Evolutionary conservation across 1,140 invertebrate genomes (phyloP), one percentile per base, ranked within the genome.

Genomic region (Idris sp.): DNA sequence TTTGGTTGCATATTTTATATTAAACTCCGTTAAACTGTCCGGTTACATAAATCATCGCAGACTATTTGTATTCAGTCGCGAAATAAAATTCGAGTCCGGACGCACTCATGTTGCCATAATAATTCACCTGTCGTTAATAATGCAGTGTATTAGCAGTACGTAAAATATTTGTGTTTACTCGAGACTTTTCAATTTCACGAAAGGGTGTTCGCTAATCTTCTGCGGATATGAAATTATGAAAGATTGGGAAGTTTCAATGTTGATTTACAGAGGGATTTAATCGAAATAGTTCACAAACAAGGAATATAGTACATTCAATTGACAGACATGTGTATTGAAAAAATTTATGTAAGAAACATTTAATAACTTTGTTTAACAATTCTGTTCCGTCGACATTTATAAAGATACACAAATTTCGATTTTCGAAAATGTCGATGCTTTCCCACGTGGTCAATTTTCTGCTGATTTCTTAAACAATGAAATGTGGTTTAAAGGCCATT

Each of bases 111-210:
- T 8, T 13, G 22, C 19, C 43, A 33, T 54, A 56, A 72, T 64
- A 68, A 64, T 56, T 64, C 62, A 68, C 68, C 58, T 59, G 35
- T 58, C 64, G 44, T 64, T 68, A 62, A 67, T 64, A 44, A 58
- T 49, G 43, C 40, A 35, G 35, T 35, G 22, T 35, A 53, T 61
- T 43, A 74, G 54, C 54, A 40, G 33, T 40, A 51, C 38, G 54
- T 51, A 11, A 10, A 25, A 33, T 28, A 46, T 64, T 69, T n/a
- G n/a, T 58, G 58, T 64, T 26, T 53, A 68, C 8, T 35, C 31
- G 9, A 7, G 58, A 62, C 30, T 74, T 74, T 74, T 68, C 72
- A 69, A 69, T 75, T 59, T 69, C 64, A 64, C 72, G 6, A 30
- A 26, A 58, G 58, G 68, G 62, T 68, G 51, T 36, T 74, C 41